Evolutionary conservation across 2,888 invertebrate species (phyloP).

Genomic region (Clitarchus hookeri): DNA sequence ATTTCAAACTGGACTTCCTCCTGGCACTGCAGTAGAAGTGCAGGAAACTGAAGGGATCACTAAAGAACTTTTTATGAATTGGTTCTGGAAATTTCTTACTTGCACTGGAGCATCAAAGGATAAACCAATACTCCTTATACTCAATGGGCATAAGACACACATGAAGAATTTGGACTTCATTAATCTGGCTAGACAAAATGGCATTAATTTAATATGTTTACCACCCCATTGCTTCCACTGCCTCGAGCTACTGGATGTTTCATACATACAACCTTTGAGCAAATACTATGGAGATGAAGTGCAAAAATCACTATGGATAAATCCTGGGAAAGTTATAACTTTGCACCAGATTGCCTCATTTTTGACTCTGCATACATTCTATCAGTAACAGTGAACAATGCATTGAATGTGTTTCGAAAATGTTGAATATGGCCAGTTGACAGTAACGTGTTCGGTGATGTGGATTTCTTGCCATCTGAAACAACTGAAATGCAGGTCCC

Average conservation of each 20-base stretch:
- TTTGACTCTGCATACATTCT: neutral
- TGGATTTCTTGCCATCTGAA: neutral
- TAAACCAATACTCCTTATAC: neutral
- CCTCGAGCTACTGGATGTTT: neutral
- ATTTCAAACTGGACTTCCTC: too few relatives aligned
- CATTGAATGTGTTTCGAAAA: neutral
- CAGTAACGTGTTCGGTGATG: slow-evolving; percentile 5
- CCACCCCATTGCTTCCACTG: neutral
- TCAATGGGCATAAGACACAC: neutral
- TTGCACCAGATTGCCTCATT: neutral
- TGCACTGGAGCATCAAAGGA: too few relatives aligned
- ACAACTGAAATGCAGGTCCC: neutral
- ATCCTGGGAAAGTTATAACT: neutral
- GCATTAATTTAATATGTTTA: neutral
- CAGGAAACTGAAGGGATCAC: too few relatives aligned
- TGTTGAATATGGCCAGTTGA: neutral
- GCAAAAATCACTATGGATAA: neutral
- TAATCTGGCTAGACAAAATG: neutral
- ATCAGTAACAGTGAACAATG: neutral
- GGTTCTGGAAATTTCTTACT: too few relatives aligned
- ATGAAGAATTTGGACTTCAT: neutral
- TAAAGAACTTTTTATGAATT: too few relatives aligned
- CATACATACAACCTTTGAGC: slow-evolving; percentile 10
- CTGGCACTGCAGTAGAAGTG: too few relatives aligned
- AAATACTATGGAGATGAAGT: slow-evolving; percentile 17